A percentile compares a stretch with the other conserved stretches of the same genome.
Evolutionary conservation across 1,140 invertebrate species (phyloP).

Genomic region (Pteromalus puparum): DNA sequence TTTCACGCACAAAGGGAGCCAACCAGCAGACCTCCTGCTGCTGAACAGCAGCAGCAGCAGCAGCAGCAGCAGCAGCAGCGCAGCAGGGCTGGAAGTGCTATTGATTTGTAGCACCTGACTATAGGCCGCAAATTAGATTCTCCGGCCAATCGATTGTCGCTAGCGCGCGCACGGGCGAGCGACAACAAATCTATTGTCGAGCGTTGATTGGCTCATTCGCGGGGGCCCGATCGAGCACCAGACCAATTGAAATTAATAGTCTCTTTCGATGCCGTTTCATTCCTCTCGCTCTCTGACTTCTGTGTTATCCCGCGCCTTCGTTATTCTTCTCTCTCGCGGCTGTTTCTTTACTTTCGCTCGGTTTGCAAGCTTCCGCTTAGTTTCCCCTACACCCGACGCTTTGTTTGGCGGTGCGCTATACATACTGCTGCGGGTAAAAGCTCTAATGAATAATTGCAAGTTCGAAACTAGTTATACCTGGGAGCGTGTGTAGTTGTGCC

Average conservation of each 20-base stretch:
- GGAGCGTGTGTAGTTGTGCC: too few relatives aligned
- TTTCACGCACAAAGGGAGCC: not conserved
- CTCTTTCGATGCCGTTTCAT: not conserved
- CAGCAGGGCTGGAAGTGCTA: constrained; percentile 43
- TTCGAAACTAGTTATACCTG: not conserved
- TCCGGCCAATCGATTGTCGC: constrained; percentile 53
- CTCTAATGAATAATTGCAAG: not conserved
- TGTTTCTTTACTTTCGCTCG: not conserved
- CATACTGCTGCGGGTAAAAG: not conserved
- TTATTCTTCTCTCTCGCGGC: not conserved
- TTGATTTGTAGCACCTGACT: constrained; percentile 56
- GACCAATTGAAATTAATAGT: constrained; percentile 40
- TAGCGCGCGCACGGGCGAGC: constrained; percentile 16
- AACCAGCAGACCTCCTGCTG: not conserved
- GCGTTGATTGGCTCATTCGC: constrained; percentile 50
- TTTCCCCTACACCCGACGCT: not conserved
- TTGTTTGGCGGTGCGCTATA: not conserved
- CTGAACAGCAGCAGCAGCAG: constrained; percentile 5
- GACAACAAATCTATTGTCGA: constrained; percentile 48
- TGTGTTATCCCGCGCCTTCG: not conserved
- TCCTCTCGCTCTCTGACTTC: not conserved
- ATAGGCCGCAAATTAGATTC: constrained; percentile 59
- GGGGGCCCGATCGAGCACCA: constrained; percentile 29
- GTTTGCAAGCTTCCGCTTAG: not conserved
- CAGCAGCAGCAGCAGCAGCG: constrained; percentile 17